phyloP scores from a whole-genome alignment of 2,797 vertebrate genomes.

The Tadarida brasiliensis region DNA sequence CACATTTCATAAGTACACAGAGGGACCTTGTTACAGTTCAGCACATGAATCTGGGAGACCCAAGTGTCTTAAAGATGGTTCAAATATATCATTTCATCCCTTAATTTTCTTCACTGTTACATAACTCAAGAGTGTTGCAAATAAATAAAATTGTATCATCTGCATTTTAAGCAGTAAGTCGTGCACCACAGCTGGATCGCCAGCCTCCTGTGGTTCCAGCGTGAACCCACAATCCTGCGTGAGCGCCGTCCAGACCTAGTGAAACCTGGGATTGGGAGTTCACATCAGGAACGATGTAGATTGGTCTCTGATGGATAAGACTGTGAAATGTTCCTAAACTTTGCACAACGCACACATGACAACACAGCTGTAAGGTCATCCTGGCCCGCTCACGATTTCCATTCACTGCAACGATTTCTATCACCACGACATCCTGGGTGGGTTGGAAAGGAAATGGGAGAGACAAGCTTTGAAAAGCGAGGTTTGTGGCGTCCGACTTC shows the following conservation, averaged over 20 bases:
- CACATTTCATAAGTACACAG: background rate
- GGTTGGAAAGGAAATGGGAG: too few species aligned
- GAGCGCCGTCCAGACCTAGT: too few species aligned
- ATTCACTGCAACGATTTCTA: background rate
- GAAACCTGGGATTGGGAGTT: too few species aligned
- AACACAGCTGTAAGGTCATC: background rate
- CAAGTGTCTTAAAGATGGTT: slow-evolving; percentile 9
- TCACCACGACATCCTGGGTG: background rate
- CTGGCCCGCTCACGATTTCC: background rate
- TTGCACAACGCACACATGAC: background rate
- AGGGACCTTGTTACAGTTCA: background rate
- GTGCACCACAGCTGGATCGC: background rate
- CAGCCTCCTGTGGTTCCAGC: background rate
- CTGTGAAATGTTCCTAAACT: background rate
- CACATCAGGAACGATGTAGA: background rate
- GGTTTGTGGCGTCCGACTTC: too few species aligned
- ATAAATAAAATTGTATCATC: background rate
- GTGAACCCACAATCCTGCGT: too few species aligned
- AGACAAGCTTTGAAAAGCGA: too few species aligned
- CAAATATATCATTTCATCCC: background rate
- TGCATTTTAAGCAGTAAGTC: slow-evolving; percentile 26
- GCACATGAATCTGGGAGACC: background rate
- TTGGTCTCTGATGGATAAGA: background rate
- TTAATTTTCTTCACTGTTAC: background rate
- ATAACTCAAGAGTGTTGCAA: background rate